Base-by-base conservation (phyloP, 2,113 vertebrate species). In the Entomyzon cyanotis region DNA sequence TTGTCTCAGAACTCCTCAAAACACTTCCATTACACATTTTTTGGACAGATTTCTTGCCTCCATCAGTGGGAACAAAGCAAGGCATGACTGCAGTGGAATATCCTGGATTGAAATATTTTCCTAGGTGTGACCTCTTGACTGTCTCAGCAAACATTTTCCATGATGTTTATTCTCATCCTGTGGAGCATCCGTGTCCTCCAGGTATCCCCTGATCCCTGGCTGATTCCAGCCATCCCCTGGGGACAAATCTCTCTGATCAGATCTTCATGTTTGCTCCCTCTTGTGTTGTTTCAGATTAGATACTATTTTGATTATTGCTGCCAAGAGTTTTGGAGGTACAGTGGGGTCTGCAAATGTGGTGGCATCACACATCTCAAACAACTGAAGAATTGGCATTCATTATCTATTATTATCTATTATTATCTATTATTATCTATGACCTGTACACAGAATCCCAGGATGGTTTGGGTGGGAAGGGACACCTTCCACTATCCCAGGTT, bases 141-240 rank as follows among this genome's bases (percentile, higher is more conserved):
- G 9, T 21, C 53, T 73, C 76, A 73, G 59, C 63, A 74, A 53
- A 10, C 3, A 1, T 15, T 69, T 42, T 60, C 55, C 53, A 11
- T 19, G 10, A 6, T 15, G 39, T 25, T 27, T 46, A 31, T 0
- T 1, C 25, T 83, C 46, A 42, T 89, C 49, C 73, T 16, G 10
- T 37, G 78, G 59, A 67, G 59, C 21, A 5, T 47, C 70, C 7
- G 0, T 27, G 17, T 33, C 49, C 52, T 49, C 16, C 30, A 31
- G 58, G 25, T 9, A 15, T 15, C 31, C 44, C 28, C 55, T 42
- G 60, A 13, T 23, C 49, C 59, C 15, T 14, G 42, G 39, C 37
- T 56, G 78, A 7, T 6, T 24, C 1, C 0, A 0, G n/a, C 13
- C 3, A 2, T 28, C 53, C 8, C 2, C 0, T 9, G 31, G 64